These are phyloP conservation scores for Heptranchias perlo DNA, from an alignment of 2,113 vertebrate genomes.

Conservation along the genomic window DNA sequence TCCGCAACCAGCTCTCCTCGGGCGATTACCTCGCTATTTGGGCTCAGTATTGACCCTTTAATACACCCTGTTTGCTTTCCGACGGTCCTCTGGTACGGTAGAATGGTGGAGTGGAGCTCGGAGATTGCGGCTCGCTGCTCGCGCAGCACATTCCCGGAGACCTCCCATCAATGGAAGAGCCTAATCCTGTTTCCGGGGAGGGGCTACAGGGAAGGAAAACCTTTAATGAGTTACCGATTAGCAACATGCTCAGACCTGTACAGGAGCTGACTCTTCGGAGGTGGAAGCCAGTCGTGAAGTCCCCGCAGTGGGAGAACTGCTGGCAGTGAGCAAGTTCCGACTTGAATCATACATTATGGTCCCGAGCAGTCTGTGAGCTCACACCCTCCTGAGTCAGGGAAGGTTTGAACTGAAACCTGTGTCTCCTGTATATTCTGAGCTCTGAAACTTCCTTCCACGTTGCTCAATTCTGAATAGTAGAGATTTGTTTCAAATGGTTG, in stretches of 20 bases:
- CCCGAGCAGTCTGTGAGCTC: background rate
- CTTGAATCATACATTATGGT: background rate
- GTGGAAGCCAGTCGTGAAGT: background rate
- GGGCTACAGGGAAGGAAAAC: background rate
- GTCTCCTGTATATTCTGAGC: background rate
- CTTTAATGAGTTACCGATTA: background rate
- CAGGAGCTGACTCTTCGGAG: background rate
- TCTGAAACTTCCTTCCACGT: background rate
- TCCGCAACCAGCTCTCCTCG: background rate
- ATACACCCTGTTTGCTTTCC: background rate
- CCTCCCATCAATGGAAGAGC: background rate
- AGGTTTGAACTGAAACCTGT: background rate
- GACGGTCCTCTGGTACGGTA: background rate
- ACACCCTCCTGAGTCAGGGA: background rate
- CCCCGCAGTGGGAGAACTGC: background rate
- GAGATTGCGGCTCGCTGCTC: background rate
- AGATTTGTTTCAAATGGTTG: background rate
- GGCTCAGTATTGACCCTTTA: conserved; percentile 40
- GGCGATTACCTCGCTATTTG: background rate
- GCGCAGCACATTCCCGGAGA: background rate
- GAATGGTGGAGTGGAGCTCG: background rate
- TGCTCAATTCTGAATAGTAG: background rate
- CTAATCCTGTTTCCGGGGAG: background rate
- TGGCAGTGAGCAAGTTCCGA: background rate
- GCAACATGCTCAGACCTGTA: background rate